Base-by-base conservation (phyloP, 2,888 invertebrate species). In the Acrocyrtus sp. region DNA sequence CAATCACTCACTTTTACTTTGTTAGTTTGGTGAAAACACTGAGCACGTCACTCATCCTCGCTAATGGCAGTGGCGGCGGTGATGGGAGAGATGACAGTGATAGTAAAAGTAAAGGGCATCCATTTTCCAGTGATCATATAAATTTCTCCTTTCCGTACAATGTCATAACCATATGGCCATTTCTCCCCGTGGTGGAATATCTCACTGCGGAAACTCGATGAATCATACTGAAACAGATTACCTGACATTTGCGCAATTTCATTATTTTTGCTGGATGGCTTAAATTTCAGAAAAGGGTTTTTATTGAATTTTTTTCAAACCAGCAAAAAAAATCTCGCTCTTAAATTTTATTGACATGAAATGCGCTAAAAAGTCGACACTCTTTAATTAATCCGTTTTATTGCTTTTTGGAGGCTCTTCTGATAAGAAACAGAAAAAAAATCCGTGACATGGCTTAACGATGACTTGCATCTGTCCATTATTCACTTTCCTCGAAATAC, bases 1-100 rank as follows among this genome's bases (percentile, higher is more conserved):
- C 29, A 48, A 34, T 60, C 60, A 48, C 6, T 60, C 45, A 21
- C 39, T 15, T 56, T 4, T 27, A n/a, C 57, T 27, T 5, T 45
- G 10, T 45, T 45, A n/a, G 45, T 45, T 17, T 17, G n/a, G 17
- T 41, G n/a, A 15, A 41, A 15, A 41, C 41, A n/a, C 17, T 17
- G 17, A 41, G 17, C 15, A 41, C 41, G 17, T 8, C 17, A 41
- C 8, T 15, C 3, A 34, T 8, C 21, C 10, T 47, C 47, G 21
- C 21, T 6, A 8, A 47, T 12, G 17, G 21, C 47, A 19, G 19
- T 19, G 12, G 21, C 3, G 19, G 19, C 19, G 3, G 43, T 43
- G 12, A 21, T 17, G 2, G 19, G 19, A 8, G 21, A 10, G 12
- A 21, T 17, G 17, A 21, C 12, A 47, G 8, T 47, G 2, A 2